These are phyloP conservation scores for Toxotes chatareus DNA, from an alignment of 2,113 vertebrate species.

Conservation along the genomic window DNA sequence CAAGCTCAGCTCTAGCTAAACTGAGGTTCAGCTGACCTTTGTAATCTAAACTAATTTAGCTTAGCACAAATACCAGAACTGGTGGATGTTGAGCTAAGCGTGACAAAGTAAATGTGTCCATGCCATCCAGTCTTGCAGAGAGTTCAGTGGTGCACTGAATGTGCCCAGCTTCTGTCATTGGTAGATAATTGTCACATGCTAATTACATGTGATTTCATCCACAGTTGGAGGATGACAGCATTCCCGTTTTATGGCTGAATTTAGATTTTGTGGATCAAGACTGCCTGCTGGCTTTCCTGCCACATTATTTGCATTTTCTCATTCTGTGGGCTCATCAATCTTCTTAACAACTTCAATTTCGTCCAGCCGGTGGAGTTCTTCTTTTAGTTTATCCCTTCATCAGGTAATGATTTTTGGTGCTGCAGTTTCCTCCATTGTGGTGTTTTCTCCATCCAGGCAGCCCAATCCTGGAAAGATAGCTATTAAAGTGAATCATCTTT, in stretches of 20 bases:
- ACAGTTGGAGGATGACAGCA: background rate
- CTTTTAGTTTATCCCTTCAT: background rate
- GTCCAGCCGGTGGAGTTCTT: too few species aligned
- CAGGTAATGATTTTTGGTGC: background rate
- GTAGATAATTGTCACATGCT: background rate
- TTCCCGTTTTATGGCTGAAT: background rate
- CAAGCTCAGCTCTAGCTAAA: background rate
- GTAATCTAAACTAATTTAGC: too few species aligned
- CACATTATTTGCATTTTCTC: background rate
- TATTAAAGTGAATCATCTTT: constrained; percentile 14
- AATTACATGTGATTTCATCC: background rate
- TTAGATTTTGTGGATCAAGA: background rate
- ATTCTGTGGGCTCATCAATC: background rate
- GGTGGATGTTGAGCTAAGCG: background rate
- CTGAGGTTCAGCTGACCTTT: too few species aligned
- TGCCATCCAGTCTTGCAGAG: too few species aligned
- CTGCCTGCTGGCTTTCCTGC: background rate
- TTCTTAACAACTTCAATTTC: background rate
- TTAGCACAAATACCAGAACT: background rate
- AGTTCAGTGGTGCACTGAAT: too few species aligned
- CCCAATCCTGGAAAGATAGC: constrained; percentile 1
- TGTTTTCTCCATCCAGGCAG: constrained; percentile 3
- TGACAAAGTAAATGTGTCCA: background rate
- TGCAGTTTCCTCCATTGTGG: background rate
- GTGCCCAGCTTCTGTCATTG: background rate